Evolutionary conservation across 2,888 invertebrate genomes (phyloP).

Genomic region (Margaritifera margaritifera): DNA sequence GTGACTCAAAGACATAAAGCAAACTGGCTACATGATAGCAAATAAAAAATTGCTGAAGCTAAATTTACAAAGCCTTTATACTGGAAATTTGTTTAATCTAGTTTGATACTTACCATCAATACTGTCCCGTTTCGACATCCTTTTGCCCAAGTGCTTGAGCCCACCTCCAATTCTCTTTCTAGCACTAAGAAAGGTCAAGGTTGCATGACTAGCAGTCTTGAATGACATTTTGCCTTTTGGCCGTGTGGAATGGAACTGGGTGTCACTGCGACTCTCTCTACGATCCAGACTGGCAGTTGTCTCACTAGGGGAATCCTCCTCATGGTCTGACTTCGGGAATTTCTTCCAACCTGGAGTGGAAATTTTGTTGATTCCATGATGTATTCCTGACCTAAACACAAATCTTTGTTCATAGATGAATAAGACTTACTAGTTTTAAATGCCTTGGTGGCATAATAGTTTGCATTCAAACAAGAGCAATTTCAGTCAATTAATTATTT

Average conservation of each 20-base stretch:
- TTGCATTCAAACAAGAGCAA: too few relatives aligned
- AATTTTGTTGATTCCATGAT: background rate
- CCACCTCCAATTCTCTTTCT: conserved; percentile 92
- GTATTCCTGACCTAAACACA: background rate
- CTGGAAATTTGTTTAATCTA: too few relatives aligned
- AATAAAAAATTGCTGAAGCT: too few relatives aligned
- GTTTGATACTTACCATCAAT: conserved; percentile 77
- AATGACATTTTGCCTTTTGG: conserved; percentile 67
- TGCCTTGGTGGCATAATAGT: too few relatives aligned
- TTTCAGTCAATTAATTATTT: too few relatives aligned
- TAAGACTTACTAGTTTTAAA: too few relatives aligned
- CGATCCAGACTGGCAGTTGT: conserved; percentile 50
- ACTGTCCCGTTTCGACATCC: conserved; percentile 86
- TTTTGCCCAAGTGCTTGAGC: conserved; percentile 79
- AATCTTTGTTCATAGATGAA: too few relatives aligned
- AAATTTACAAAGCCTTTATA: too few relatives aligned
- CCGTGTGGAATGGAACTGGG: conserved; percentile 44
- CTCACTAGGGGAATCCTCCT: conserved; percentile 71
- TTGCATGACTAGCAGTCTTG: conserved; percentile 73
- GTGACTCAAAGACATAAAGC: too few relatives aligned
- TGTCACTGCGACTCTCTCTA: conserved; percentile 62
- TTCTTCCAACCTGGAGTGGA: conserved; percentile 62
- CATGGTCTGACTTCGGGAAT: conserved; percentile 70
- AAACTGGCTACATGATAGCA: too few relatives aligned
- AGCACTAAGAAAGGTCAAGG: conserved; percentile 71